Conservation (phyloP, 2,113 vertebrate species). For the Dipodomys spectabilis region DNA sequence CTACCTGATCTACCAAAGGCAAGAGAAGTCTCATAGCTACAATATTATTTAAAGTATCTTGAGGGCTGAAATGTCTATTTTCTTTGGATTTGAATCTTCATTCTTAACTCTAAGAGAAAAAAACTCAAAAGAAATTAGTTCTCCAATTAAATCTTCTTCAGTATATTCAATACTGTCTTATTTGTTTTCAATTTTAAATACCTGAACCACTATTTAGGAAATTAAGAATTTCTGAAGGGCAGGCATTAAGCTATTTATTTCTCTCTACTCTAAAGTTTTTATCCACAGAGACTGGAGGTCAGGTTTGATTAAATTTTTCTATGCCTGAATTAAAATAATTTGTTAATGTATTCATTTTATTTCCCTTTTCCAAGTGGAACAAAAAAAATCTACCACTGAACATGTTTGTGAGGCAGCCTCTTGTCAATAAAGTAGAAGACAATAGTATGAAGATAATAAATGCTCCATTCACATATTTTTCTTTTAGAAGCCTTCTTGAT, state of each 20-base stretch:
- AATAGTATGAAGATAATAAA: background rate
- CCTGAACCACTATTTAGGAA: background rate
- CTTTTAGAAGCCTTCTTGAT: background rate
- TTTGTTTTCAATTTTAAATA: background rate
- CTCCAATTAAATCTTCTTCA: background rate
- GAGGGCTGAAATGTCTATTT: background rate
- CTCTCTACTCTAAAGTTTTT: fast-evolving
- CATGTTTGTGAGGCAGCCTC: background rate
- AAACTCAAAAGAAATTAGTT: background rate
- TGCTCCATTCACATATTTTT: background rate
- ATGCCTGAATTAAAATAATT: conserved; percentile 5
- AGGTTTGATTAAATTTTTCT: background rate
- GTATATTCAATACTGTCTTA: background rate
- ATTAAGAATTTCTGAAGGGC: background rate
- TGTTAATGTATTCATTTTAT: background rate
- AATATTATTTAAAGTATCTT: background rate
- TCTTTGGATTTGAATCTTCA: background rate
- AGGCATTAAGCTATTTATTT: background rate
- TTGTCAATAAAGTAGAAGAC: conserved; percentile 9
- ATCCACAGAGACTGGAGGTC: background rate
- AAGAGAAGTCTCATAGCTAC: background rate
- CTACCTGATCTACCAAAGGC: background rate
- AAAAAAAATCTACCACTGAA: background rate
- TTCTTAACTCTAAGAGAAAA: background rate
- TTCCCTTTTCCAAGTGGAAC: background rate